Conservation (phyloP, 2,888 invertebrate genomes). For the Phortica okadai region DNA sequence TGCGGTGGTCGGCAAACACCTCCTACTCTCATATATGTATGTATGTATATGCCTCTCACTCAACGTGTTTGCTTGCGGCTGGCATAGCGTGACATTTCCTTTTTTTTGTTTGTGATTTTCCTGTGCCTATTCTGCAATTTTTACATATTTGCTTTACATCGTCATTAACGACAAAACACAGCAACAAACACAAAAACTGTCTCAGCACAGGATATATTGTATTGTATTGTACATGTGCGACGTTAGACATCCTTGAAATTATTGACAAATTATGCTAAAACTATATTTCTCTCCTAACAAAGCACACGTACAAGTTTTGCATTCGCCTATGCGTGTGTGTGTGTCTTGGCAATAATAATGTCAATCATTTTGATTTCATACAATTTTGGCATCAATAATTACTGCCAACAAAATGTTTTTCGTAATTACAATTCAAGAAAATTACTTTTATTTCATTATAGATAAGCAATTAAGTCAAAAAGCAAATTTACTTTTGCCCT, state of each 20-base stretch:
- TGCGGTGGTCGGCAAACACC: not conserved
- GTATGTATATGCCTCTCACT: not conserved
- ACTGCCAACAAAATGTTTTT: too few species aligned
- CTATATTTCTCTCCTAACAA: constrained; percentile 16
- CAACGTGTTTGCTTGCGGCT: not conserved
- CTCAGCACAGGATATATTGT: not conserved
- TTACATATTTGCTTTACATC: constrained; percentile 12
- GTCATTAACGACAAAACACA: constrained; percentile 6
- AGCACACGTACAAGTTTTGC: too few species aligned
- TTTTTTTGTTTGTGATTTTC: constrained; percentile 15
- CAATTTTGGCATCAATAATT: too few species aligned
- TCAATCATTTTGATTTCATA: too few species aligned
- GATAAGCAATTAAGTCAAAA: too few species aligned
- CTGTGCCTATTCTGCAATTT: constrained; percentile 41
- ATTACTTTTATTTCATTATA: too few species aligned
- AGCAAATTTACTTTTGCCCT: too few species aligned
- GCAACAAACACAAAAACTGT: constrained; percentile 15
- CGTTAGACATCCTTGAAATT: constrained; percentile 55
- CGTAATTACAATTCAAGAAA: too few species aligned
- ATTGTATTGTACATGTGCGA: not conserved
- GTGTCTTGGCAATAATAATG: too few species aligned
- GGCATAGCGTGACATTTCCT: constrained; percentile 28
- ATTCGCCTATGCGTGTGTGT: too few species aligned
- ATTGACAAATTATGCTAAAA: constrained; percentile 54
- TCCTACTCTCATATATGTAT: constrained; percentile 31